phyloP scores from a whole-genome alignment of 2,113 vertebrate genomes.

The Mustela nigripes region DNA sequence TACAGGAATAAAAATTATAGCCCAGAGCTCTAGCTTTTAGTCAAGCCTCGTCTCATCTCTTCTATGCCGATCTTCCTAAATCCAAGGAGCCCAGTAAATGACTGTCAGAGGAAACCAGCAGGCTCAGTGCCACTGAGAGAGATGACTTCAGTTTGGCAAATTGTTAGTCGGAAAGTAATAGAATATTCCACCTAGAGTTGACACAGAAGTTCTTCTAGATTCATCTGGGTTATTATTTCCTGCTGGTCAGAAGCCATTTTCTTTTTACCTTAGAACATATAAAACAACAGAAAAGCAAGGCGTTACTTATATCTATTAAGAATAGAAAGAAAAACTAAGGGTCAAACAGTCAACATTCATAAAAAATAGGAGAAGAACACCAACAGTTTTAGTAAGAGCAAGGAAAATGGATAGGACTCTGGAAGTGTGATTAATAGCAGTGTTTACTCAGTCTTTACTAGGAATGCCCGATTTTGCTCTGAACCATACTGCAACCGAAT shows the following conservation, averaged over 20 bases:
- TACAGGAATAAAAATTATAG: neutral
- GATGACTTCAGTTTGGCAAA: neutral
- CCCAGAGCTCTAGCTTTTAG: neutral
- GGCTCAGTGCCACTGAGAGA: neutral
- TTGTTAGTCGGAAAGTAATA: neutral
- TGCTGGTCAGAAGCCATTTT: neutral
- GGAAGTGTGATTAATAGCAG: neutral
- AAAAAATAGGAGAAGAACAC: neutral
- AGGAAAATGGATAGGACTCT: neutral
- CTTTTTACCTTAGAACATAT: neutral
- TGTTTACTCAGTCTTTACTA: neutral
- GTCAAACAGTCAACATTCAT: neutral
- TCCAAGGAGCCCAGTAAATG: neutral
- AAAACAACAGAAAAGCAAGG: neutral
- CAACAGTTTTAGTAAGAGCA: neutral
- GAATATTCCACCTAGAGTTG: neutral
- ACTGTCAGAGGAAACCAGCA: neutral
- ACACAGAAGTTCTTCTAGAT: neutral
- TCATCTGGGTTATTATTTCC: neutral
- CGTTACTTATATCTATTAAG: neutral
- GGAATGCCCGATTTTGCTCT: neutral
- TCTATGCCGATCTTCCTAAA: neutral
- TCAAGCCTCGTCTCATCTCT: neutral
- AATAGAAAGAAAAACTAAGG: neutral
- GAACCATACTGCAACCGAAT: neutral